Evolutionary conservation across 2,113 vertebrate genomes (phyloP), one percentile per base, ranked within the genome.

Genomic region (Mohoua ochrocephala): DNA sequence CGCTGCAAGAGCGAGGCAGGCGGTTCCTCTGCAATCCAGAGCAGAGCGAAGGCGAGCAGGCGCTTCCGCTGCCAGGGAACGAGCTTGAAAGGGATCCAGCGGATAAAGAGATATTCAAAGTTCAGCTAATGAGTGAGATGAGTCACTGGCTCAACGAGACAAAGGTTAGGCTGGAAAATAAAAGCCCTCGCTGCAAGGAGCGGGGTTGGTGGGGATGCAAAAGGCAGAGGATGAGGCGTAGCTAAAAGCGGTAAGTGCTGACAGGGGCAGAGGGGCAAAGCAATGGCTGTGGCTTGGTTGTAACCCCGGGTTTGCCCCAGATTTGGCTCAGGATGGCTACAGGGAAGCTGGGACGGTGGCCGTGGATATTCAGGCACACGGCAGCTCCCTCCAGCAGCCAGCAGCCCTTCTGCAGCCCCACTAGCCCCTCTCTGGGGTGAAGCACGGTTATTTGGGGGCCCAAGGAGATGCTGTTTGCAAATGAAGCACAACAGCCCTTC

Each of bases 111-210:
- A 95, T 96, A 95, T 97, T 98, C 96, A 97, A 97, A 96, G 97
- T 96, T 95, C 94, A 71, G 63, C 96, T 98, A 97, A 98, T 98
- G 97, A 98, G 95, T 35, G 82, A 85, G 96, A 95, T 98, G 98
- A 98, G 87, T 98, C 98, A 98, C 52, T 47, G 92, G 93, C 97
- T 98, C 97, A 95, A 97, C 97, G 87, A 98, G 97, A 97, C 71
- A 87, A 96, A 97, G 96, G 92, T 60, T 90, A 96, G 97, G 91
- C 85, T 84, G 90, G 67, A 84, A 97, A 97, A 97, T 83, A 88
- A 76, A 97, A 95, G 93, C 56, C 53, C 79, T 69, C 37, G 1
- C 92, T 94, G 94, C 83, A n/a, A 97, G 94, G 82, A 97, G 95
- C 37, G 7, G 89, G 53, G 73, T 54, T 39, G 86, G 95, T 73